Conservation (phyloP, 1,140 invertebrate species). For the Phenacoccus solenopsis region DNA sequence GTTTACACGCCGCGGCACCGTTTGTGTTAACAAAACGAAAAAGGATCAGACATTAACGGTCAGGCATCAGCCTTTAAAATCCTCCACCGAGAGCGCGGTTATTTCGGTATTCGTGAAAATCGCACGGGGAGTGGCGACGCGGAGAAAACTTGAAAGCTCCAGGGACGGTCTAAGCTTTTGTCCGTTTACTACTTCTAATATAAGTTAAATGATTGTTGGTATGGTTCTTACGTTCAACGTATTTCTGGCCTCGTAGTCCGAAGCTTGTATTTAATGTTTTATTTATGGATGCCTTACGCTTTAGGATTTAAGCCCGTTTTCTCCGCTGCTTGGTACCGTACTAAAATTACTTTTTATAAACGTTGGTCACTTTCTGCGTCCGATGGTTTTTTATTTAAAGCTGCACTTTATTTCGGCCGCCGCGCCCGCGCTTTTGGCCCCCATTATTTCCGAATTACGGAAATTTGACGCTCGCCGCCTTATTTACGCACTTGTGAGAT, state of each 20-base stretch:
- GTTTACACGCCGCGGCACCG: neutral
- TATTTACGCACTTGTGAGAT: too few species aligned
- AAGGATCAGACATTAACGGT: conserved; percentile 15
- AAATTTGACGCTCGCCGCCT: too few species aligned
- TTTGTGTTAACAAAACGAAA: neutral
- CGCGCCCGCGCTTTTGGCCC: too few species aligned
- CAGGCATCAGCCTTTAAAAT: conserved; percentile 10
- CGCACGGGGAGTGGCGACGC: neutral
- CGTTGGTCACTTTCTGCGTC: neutral
- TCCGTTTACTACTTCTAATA: conserved; percentile 4
- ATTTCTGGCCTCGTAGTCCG: neutral
- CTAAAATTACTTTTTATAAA: neutral
- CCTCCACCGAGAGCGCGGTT: neutral
- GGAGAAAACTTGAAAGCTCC: conserved; percentile 5
- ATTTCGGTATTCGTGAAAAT: neutral
- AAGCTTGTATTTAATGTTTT: conserved; percentile 14
- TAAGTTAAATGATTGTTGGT: conserved; percentile 13
- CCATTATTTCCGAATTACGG: too few species aligned
- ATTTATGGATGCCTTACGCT: conserved; percentile 4
- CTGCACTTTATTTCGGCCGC: neutral
- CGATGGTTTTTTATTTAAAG: neutral
- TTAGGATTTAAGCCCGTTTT: neutral
- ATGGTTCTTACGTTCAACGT: conserved; percentile 9
- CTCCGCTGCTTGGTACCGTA: too few species aligned
- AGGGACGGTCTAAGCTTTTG: conserved; percentile 7